A percentile compares a stretch with the other conserved stretches of the same genome.
Conservation (phyloP, 2,797 vertebrate species). For the Pogonophryne albipinna region DNA sequence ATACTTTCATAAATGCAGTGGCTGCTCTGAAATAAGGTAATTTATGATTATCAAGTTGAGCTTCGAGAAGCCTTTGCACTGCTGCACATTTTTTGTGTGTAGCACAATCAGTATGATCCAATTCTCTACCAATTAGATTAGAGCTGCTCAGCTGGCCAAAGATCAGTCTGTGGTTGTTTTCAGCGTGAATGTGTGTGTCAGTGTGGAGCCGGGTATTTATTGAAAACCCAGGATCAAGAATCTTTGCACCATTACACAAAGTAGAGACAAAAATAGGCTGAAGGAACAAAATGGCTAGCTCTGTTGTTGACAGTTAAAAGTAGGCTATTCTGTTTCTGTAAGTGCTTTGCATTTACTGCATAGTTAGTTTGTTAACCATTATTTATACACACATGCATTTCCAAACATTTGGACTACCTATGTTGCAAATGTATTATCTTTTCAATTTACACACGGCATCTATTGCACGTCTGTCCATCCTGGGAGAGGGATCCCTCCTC, state of each 20-base stretch:
- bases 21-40: slow-evolving; percentile 30
- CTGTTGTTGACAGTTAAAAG: slow-evolving; percentile 44
- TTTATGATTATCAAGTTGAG: slow-evolving; percentile 55
- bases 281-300: background rate
- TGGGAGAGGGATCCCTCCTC: no score
- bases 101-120: slow-evolving; percentile 56
- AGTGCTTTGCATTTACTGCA: background rate
- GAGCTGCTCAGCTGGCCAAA: slow-evolving; percentile 62
- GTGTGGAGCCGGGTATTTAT: slow-evolving; percentile 34
- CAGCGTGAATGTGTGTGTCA: slow-evolving; percentile 62
- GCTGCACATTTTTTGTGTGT: slow-evolving; percentile 58
- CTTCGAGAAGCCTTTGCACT: slow-evolving; percentile 30
- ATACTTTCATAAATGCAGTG: slow-evolving; percentile 26
- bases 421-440: no score
- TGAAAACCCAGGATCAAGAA: slow-evolving; percentile 4
- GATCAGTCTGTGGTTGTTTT: slow-evolving; percentile 60
- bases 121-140: slow-evolving; percentile 68
- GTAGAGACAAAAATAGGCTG: background rate
- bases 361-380: slow-evolving; percentile 13
- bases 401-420: no score
- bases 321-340: slow-evolving; percentile 7
- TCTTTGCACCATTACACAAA: slow-evolving; percentile 28
- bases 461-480: no score
- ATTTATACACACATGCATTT: no score
- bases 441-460: no score